A percentile compares a stretch with the other conserved stretches of the same genome.
phyloP scores from a whole-genome alignment of 1,140 invertebrate species.

The Apolygus lucorum region DNA sequence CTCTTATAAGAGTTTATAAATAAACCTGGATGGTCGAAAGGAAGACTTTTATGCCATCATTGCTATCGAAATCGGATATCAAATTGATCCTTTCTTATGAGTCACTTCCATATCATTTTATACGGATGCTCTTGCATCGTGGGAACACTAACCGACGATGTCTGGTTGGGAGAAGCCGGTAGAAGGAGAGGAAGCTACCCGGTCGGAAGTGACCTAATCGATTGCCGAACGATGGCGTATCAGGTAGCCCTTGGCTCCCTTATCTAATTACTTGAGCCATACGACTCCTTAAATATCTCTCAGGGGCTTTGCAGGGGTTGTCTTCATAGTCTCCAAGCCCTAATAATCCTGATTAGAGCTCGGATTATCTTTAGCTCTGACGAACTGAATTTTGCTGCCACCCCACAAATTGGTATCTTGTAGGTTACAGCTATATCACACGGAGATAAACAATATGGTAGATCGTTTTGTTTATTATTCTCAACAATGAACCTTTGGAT shows the following conservation, averaged over 20 bases:
- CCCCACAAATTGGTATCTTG: background rate
- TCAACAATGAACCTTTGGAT: too few relatives aligned
- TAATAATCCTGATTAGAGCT: too few relatives aligned
- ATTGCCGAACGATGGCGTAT: background rate
- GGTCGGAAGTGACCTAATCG: background rate
- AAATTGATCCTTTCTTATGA: too few relatives aligned
- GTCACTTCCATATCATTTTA: too few relatives aligned
- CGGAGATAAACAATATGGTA: background rate
- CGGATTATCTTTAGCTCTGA: background rate
- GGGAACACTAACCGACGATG: too few relatives aligned
- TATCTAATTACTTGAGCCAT: background rate
- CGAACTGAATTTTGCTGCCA: background rate
- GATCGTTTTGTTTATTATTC: too few relatives aligned
- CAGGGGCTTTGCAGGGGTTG: background rate
- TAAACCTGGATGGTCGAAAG: too few relatives aligned
- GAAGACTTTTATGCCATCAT: too few relatives aligned
- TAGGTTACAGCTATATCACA: background rate
- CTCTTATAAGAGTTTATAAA: too few relatives aligned
- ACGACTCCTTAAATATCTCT: background rate
- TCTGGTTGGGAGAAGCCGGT: background rate
- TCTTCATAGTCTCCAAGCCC: background rate
- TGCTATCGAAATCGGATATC: too few relatives aligned
- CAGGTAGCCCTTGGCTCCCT: background rate
- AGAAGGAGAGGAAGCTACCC: background rate
- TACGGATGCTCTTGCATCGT: too few relatives aligned